phyloP scores from a whole-genome alignment of 2,888 invertebrate genomes.

The Cephus pulcher region DNA sequence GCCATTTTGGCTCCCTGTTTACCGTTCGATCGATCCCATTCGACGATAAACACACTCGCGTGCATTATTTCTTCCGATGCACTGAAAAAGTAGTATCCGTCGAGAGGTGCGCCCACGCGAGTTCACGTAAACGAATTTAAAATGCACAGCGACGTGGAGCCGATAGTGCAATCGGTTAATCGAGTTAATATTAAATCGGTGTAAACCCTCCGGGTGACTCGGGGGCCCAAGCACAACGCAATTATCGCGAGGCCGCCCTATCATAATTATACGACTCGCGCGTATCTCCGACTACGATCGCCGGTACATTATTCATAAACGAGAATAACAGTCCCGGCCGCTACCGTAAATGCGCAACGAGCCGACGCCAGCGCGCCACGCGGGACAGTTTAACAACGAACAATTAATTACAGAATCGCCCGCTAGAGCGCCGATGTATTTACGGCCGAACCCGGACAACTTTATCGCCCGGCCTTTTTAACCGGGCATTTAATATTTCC shows the following conservation, averaged over 20 bases:
- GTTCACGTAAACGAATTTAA: background rate
- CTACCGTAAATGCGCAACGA: background rate
- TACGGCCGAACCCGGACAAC: too few relatives aligned
- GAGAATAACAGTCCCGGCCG: constrained; percentile 39
- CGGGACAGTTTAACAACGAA: constrained; percentile 2
- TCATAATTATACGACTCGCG: constrained; percentile 32
- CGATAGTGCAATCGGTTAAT: constrained; percentile 14
- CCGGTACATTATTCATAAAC: constrained; percentile 59
- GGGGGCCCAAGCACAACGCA: constrained; percentile 19
- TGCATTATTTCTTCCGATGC: constrained; percentile 9
- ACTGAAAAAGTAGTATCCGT: background rate
- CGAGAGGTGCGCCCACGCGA: background rate
- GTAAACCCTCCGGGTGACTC: constrained; percentile 15
- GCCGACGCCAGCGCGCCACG: constrained; percentile 2
- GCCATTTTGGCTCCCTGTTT: constrained; percentile 55
- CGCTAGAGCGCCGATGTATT: too few relatives aligned
- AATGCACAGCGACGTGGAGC: background rate
- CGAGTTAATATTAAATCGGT: constrained; percentile 29
- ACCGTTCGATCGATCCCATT: constrained; percentile 44
- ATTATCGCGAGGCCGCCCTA: constrained; percentile 43
- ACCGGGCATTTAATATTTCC: too few relatives aligned
- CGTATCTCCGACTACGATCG: constrained; percentile 53
- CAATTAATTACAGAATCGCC: background rate
- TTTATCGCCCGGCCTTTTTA: too few relatives aligned
- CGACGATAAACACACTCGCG: constrained; percentile 2